Conservation (phyloP, 30 jellyfish, hydroid and myxozoan genomes). For the Pelagia noctiluca region DNA sequence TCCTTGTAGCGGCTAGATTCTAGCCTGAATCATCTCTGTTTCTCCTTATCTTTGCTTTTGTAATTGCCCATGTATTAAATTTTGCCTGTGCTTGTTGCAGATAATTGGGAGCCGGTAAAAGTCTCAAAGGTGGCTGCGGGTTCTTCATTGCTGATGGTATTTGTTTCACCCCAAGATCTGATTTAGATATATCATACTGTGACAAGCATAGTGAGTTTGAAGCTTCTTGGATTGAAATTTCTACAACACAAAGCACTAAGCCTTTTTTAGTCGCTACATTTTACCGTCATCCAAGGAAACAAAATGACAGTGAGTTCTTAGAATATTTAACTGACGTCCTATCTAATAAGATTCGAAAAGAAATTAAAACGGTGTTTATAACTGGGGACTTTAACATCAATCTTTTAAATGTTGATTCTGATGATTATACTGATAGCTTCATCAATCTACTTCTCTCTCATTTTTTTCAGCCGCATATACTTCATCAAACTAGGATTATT, state of each 20-base stretch:
- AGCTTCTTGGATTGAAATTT: slow-evolving; percentile 46
- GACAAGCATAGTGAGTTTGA: slow-evolving; percentile 30
- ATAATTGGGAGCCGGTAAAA: too few relatives aligned
- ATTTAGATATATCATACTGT: too few relatives aligned
- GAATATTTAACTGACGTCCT: slow-evolving; percentile 18
- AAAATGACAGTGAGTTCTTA: slow-evolving; percentile 20
- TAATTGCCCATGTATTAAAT: too few relatives aligned
- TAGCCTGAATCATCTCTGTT: too few relatives aligned
- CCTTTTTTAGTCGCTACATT: slow-evolving; percentile 25
- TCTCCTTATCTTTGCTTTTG: too few relatives aligned
- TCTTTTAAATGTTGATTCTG: slow-evolving; percentile 27
- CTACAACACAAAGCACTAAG: slow-evolving; percentile 11
- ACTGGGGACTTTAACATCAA: slow-evolving; percentile 51
- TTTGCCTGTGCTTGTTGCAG: too few relatives aligned
- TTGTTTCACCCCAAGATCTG: too few relatives aligned
- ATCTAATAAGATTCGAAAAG: slow-evolving; percentile 17
- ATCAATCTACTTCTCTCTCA: slow-evolving; percentile 34
- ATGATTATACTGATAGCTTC: slow-evolving; percentile 33
- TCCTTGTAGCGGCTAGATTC: too few relatives aligned
- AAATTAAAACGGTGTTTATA: slow-evolving; percentile 17
- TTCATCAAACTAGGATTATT: slow-evolving; percentile 13
- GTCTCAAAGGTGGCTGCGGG: too few relatives aligned
- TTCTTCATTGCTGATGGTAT: too few relatives aligned
- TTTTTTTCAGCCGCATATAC: slow-evolving; percentile 16
- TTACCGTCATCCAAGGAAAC: slow-evolving; percentile 54